Percentiles rank a stretch among this genome's conserved stretches.
phyloP scores from a whole-genome alignment of 2,113 vertebrate genomes.

The Oryzias celebensis region DNA sequence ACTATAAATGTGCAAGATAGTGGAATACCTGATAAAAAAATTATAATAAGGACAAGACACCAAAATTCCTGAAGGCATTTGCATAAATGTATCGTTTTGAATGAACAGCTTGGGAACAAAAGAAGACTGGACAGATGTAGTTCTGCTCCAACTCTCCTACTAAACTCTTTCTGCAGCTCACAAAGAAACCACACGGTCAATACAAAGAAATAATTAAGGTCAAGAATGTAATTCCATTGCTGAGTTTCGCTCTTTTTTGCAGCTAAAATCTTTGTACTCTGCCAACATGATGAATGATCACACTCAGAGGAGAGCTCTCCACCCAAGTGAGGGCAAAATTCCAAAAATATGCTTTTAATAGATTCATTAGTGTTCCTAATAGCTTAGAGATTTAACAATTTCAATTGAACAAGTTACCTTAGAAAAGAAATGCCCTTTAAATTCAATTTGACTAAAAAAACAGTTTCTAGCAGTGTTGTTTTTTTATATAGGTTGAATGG shows the following conservation, averaged over 20 bases:
- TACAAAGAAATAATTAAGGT: constrained; percentile 34
- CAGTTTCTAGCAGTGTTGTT: no score
- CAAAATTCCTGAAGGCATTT: no score
- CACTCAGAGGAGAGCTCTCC: background rate
- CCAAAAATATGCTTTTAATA: constrained; percentile 22
- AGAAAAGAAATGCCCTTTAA: constrained; percentile 18
- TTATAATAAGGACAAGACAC: no score
- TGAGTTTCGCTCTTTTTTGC: constrained; percentile 2
- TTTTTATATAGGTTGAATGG: constrained; percentile 25
- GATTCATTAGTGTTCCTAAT: constrained; percentile 40
- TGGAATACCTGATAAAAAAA: no score
- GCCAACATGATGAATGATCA: constrained; percentile 28
- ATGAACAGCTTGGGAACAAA: background rate
- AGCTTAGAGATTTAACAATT: constrained; percentile 23
- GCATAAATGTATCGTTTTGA: no score
- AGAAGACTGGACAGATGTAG: background rate
- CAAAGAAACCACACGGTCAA: constrained; percentile 14
- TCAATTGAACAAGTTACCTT: constrained; percentile 15
- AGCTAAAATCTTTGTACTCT: constrained; percentile 18
- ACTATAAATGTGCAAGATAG: no score
- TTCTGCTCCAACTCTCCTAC: constrained; percentile 2
- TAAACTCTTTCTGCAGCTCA: constrained; percentile 21
- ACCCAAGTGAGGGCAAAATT: constrained; percentile 29
- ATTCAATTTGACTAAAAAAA: background rate
- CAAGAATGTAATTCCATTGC: constrained; percentile 4